Conservation (phyloP, 2,113 vertebrate species). For the Lagopus leucura region DNA sequence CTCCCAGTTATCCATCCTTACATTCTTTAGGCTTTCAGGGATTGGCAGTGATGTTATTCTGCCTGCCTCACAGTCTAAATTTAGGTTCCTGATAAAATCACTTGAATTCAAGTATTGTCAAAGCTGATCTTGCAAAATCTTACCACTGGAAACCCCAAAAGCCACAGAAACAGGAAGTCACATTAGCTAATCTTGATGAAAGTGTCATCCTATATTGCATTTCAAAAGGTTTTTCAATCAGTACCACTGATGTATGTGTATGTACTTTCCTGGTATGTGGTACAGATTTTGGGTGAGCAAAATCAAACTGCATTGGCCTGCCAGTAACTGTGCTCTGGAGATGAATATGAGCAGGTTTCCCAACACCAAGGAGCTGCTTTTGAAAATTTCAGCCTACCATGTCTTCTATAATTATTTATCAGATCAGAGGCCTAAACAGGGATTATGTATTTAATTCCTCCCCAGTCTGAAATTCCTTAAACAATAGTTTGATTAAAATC, state of each 20-base stretch:
- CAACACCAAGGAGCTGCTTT: neutral
- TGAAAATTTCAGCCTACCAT: neutral
- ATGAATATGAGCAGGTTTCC: neutral
- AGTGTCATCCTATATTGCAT: neutral
- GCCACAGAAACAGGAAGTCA: neutral
- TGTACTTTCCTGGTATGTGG: neutral
- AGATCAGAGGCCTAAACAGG: neutral
- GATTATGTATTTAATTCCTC: neutral
- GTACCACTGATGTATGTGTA: neutral
- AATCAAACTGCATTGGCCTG: neutral
- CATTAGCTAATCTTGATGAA: neutral
- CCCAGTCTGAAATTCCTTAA: neutral
- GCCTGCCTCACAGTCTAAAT: neutral
- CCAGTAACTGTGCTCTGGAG: neutral
- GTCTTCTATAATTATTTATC: neutral
- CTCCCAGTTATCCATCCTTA: neutral
- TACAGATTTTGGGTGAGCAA: neutral
- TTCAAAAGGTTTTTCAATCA: neutral
- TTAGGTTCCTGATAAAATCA: neutral
- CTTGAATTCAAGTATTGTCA: neutral
- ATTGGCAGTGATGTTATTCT: neutral
- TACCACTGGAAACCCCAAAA: neutral
- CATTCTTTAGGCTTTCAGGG: rapidly evolving
- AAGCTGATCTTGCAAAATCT: neutral
- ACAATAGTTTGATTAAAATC: neutral